Base-by-base conservation (phyloP, 1,140 invertebrate species). In the Aphelenchoides fujianensis region DNA sequence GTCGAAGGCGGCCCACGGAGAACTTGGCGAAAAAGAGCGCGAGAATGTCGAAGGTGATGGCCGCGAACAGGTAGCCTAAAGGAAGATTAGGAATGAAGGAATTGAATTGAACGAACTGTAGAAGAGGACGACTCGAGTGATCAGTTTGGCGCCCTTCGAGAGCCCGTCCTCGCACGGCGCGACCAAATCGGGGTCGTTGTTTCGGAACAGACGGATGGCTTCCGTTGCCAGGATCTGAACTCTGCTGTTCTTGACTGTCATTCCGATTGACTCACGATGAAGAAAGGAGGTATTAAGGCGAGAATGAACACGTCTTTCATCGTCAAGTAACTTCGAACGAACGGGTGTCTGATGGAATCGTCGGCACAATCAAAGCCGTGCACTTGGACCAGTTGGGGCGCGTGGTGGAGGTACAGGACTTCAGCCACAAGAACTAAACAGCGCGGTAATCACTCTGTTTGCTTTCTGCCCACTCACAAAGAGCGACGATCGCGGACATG, bases 1-100 rank as follows among this genome's bases (percentile, higher is more conserved):
- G 94, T 16, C 94, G 86, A 62, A 96, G 85, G 64, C 93, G 88
- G 30, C 94, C 94, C 69, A 95, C 90, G 1, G 90, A 90, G 72
- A 93, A 94, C 85, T 97, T 96, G 34, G 27, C 28, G 34, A 59
- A 5, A 19, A 59, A 5, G 27, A 59, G 23, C 28, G 55, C 55
- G 34, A 59, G 27, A 7, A 59, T 5, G 23, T 59, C 55, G 34
- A 59, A 23, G 12, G 55, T 59, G 12, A 59, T 23, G 7, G 55
- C 55, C 23, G 55, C 23, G 19, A 59, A 59, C 55, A 59, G 34
- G 23, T 59, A 59, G 23, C 41, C 41, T 48, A 23, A 48, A 48
- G 41, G 12, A 48, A 16, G 12, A 48, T 48, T 48, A 48, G 41
- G 23, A 23, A 16, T 48, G 41, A 48, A 48, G 12, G n/a, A 16